Percentiles rank a stretch among this genome's conserved stretches.
Evolutionary conservation across 2,113 vertebrate species (phyloP).

Genomic region (Ciconia boyciana): DNA sequence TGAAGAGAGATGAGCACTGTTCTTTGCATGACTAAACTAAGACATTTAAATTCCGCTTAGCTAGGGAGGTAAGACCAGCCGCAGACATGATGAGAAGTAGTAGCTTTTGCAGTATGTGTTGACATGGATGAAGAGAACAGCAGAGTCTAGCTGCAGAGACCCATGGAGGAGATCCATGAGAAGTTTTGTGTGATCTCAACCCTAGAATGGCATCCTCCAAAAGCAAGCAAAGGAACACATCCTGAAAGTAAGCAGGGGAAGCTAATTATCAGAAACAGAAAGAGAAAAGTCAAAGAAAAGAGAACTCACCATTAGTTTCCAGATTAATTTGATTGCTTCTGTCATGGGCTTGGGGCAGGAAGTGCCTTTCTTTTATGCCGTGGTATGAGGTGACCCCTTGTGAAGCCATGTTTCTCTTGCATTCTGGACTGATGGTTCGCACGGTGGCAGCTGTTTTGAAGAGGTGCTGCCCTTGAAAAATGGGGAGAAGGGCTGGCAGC

Average conservation of each 20-base stretch:
- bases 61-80: neutral
- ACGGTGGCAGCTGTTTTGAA: neutral
- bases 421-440: neutral
- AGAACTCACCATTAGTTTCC: neutral
- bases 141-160: neutral
- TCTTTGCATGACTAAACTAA: neutral
- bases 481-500: neutral
- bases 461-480: neutral
- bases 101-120: neutral
- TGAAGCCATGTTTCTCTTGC: neutral
- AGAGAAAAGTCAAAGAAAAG: neutral
- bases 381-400: neutral
- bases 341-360: neutral
- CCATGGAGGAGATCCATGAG: rapidly evolving
- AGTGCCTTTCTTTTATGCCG: neutral
- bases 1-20: neutral
- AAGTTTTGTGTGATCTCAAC: neutral
- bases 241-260: neutral
- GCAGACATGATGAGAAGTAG: neutral
- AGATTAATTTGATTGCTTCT: neutral
- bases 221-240: neutral
- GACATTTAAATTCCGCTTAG: neutral
- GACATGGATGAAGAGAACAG: neutral
- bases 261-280: neutral
- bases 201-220: neutral